These are phyloP conservation scores for Rosalia funebris DNA, from an alignment of 2,888 invertebrate species.

Conservation along the genomic window DNA sequence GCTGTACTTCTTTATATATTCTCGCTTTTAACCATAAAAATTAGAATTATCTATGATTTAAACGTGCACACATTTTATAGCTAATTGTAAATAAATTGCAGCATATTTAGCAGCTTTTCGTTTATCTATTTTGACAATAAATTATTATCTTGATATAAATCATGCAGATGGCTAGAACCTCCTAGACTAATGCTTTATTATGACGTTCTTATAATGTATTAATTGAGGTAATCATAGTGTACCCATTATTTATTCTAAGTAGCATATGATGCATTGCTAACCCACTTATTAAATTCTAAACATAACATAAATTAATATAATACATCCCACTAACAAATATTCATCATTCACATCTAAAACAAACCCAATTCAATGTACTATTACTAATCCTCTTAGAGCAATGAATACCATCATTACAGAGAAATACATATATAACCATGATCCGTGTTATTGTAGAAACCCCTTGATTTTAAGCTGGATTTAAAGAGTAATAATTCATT, in stretches of 20 bases:
- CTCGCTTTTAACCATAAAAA: no score
- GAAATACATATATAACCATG: slow-evolving; percentile 29
- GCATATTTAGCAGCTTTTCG: no score
- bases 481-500: slow-evolving; percentile 38
- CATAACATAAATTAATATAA: neutral
- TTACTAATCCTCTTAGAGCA: slow-evolving; percentile 26
- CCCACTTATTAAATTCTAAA: neutral
- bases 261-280: neutral
- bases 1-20: no score
- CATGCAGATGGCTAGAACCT: no score
- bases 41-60: no score
- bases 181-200: no score
- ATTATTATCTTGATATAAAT: no score
- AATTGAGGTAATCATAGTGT: no score
- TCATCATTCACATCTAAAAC: neutral
- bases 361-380: slow-evolving; percentile 6
- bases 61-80: no score
- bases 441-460: slow-evolving; percentile 34
- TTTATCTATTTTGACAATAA: no score
- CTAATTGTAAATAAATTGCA: no score
- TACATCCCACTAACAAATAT: neutral
- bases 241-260: neutral
- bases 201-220: no score
- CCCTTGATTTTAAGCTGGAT: slow-evolving; percentile 34
- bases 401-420: slow-evolving; percentile 24